A percentile compares a stretch with the other conserved stretches of the same genome.
Conservation (phyloP, 2,888 invertebrate species). For the Diabrotica balteata region DNA sequence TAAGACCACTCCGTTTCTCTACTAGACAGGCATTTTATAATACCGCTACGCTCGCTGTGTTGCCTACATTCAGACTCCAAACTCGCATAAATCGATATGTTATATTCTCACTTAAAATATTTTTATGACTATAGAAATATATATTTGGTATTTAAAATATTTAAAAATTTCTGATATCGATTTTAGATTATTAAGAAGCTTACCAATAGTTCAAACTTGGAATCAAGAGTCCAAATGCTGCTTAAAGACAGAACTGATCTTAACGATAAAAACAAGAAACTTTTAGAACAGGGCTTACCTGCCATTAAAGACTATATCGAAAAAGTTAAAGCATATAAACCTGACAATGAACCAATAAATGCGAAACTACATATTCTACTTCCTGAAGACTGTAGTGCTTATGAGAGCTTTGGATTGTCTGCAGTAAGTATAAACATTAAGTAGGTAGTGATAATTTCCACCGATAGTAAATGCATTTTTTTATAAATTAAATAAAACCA, state of each 20-base stretch:
- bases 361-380: conserved; percentile 53
- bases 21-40: no score
- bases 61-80: no score
- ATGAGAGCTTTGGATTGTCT: conserved; percentile 54
- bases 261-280: conserved; percentile 40
- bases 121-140: no score
- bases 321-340: conserved; percentile 43
- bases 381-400: conserved; percentile 54
- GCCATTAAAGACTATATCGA: conserved; percentile 48
- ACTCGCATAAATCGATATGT: no score
- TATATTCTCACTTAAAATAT: no score
- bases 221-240: conserved; percentile 46
- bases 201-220: conserved; percentile 45
- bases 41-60: no score
- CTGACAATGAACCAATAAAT: conserved; percentile 46
- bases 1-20: no score
- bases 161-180: background rate
- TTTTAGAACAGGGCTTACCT: conserved; percentile 44
- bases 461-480: no score
- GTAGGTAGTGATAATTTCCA: no score
- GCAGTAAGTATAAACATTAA: conserved; percentile 45
- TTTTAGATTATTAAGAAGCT: conserved; percentile 49
- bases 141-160: background rate
- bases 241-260: conserved; percentile 43
- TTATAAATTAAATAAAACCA: no score